Evolutionary conservation across 2,888 invertebrate species (phyloP).

Genomic region (Yponomeuta plumbellus): DNA sequence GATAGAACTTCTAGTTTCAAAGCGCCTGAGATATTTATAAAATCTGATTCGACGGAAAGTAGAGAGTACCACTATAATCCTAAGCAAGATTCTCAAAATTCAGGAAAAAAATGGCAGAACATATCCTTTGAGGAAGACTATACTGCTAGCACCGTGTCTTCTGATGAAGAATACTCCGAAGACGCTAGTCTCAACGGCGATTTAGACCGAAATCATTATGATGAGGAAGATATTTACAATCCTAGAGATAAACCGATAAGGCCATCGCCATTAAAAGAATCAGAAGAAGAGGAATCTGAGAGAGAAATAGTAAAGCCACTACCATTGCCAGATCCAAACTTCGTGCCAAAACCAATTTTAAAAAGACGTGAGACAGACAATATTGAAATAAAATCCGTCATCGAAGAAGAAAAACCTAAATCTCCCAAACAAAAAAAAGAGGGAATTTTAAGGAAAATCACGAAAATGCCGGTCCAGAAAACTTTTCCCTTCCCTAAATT

Average conservation of each 20-base stretch:
- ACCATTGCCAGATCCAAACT: constrained; percentile 82
- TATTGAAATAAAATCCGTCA: constrained; percentile 26
- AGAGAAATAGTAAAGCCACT: constrained; percentile 77
- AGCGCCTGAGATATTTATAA: constrained; percentile 47
- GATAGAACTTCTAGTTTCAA: constrained; percentile 27
- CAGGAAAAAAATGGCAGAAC: constrained; percentile 65
- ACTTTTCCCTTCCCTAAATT: constrained; percentile 56
- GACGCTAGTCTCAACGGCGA: constrained; percentile 60
- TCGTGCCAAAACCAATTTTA: constrained; percentile 87
- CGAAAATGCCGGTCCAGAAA: constrained; percentile 59
- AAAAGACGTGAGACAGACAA: constrained; percentile 75
- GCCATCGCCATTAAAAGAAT: constrained; percentile 41
- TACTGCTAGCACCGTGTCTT: constrained; percentile 79
- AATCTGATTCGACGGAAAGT: constrained; percentile 52
- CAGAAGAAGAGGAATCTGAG: constrained; percentile 64
- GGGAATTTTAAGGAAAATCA: constrained; percentile 60
- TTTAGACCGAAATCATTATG: constrained; percentile 48
- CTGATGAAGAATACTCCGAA: constrained; percentile 64
- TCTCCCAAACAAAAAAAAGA: constrained; percentile 45
- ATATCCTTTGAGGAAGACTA: constrained; percentile 77
- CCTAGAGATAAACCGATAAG: constrained; percentile 74
- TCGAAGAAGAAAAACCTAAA: constrained; percentile 14
- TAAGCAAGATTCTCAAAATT: constrained; percentile 46
- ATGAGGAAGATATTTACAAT: constrained; percentile 82
- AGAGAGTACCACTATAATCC: constrained; percentile 41